Conservation (phyloP, 2,888 invertebrate species). For the Aleiodes testaceus region DNA sequence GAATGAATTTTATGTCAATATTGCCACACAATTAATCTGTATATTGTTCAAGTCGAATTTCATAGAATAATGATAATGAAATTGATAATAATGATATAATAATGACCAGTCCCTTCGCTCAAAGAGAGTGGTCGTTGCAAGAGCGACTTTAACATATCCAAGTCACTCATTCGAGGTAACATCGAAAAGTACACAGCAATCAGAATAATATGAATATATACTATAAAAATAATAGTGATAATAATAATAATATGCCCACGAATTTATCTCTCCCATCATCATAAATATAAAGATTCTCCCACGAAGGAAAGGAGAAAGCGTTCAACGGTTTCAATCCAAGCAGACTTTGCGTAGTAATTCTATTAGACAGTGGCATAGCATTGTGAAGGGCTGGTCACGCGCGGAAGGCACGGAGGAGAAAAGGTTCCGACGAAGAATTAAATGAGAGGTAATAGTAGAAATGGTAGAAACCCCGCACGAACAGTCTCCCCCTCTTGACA, state of each 20-base stretch:
- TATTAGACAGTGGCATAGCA: conserved; percentile 71
- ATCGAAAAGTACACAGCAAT: too few species aligned
- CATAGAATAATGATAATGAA: too few species aligned
- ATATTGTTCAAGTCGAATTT: too few species aligned
- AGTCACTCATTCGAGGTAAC: too few species aligned
- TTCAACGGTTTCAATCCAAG: conserved; percentile 65
- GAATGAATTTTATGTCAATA: conserved; percentile 15
- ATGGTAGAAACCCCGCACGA: conserved; percentile 45
- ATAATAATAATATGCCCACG: too few species aligned
- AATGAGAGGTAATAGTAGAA: conserved; percentile 45
- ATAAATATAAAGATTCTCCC: conserved; percentile 22
- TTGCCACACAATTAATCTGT: conserved; percentile 4
- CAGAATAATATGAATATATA: too few species aligned
- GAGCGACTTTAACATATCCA: too few species aligned
- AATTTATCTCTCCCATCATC: conserved; percentile 15
- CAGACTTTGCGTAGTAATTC: conserved; percentile 65
- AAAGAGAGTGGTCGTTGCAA: too few species aligned
- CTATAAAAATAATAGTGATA: too few species aligned
- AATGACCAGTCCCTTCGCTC: too few species aligned
- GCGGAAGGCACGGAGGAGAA: conserved; percentile 25
- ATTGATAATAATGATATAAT: too few species aligned
- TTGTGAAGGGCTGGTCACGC: conserved; percentile 70
- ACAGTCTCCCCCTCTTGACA: conserved; percentile 42
- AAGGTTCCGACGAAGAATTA: conserved; percentile 25
- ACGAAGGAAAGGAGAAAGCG: conserved; percentile 23